phyloP scores from a whole-genome alignment of 2,113 vertebrate species.

The Tragulus kanchil region DNA sequence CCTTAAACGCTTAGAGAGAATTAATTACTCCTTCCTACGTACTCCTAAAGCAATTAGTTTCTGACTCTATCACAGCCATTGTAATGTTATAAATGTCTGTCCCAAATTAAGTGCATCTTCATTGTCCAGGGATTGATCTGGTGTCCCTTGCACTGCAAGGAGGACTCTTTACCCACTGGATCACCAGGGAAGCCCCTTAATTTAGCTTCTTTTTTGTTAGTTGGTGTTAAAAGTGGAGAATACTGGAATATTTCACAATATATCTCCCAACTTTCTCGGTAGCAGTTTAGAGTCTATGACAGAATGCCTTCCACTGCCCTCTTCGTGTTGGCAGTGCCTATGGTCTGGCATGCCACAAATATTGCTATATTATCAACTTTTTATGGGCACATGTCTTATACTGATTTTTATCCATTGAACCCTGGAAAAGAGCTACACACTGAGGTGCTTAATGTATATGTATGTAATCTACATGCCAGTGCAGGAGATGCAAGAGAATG shows the following conservation, averaged over 20 bases:
- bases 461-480: background rate
- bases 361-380: background rate
- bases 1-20: slow-evolving; percentile 35
- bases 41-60: slow-evolving; percentile 55
- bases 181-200: too few species aligned
- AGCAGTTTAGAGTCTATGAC: background rate
- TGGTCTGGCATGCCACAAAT: background rate
- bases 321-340: background rate
- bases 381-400: background rate
- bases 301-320: background rate
- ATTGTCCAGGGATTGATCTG: too few species aligned
- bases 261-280: background rate
- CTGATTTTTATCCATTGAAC: slow-evolving; percentile 17
- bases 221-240: background rate
- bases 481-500: too few species aligned
- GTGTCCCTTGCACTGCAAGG: too few species aligned
- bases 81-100: slow-evolving; percentile 9
- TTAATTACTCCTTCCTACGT: slow-evolving; percentile 53
- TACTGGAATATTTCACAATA: background rate
- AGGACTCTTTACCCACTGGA: too few species aligned
- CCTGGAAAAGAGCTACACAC: background rate
- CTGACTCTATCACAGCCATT: slow-evolving; percentile 35
- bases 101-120: slow-evolving; percentile 20
- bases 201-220: background rate
- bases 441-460: background rate